Evolutionary conservation across 2,113 vertebrate genomes (phyloP).

Genomic region (Proterorhinus semilunaris): DNA sequence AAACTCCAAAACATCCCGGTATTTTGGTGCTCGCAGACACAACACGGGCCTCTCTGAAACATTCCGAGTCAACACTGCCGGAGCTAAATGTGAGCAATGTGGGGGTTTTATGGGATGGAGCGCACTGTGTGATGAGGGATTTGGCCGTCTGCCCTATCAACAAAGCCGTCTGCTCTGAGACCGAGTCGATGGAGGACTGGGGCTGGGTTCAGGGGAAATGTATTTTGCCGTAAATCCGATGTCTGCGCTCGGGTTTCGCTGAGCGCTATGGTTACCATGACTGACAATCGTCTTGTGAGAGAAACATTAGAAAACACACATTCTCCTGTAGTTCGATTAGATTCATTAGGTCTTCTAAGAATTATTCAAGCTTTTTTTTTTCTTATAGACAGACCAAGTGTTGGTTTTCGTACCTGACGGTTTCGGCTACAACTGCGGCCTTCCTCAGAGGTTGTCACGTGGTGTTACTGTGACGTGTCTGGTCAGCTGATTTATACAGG

Average conservation of each 20-base stretch:
- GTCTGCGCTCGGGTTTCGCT: background rate
- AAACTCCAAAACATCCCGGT: conserved; percentile 47
- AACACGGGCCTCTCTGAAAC: background rate
- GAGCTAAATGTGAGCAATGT: conserved; percentile 17
- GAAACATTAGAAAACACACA: too few species aligned
- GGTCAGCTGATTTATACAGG: too few species aligned
- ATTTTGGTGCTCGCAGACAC: conserved; percentile 13
- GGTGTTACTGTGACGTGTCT: too few species aligned
- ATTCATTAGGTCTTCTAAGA: too few species aligned
- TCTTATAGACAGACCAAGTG: too few species aligned
- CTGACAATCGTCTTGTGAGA: too few species aligned
- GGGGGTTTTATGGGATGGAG: conserved; percentile 1
- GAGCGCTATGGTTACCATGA: background rate
- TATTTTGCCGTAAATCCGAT: background rate
- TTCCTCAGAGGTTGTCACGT: too few species aligned
- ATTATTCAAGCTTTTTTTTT: too few species aligned
- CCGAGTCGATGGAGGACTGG: background rate
- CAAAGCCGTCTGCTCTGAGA: background rate
- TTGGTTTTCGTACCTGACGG: too few species aligned
- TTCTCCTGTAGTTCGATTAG: too few species aligned
- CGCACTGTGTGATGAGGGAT: background rate
- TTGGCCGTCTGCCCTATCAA: background rate
- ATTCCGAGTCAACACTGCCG: conserved; percentile 21
- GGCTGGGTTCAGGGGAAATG: background rate
- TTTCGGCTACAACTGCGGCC: too few species aligned